Percentiles rank a stretch among this genome's conserved stretches.
These are phyloP conservation scores for Portevinia maculata DNA, from an alignment of 2,888 invertebrate species.

Conservation along the genomic window DNA sequence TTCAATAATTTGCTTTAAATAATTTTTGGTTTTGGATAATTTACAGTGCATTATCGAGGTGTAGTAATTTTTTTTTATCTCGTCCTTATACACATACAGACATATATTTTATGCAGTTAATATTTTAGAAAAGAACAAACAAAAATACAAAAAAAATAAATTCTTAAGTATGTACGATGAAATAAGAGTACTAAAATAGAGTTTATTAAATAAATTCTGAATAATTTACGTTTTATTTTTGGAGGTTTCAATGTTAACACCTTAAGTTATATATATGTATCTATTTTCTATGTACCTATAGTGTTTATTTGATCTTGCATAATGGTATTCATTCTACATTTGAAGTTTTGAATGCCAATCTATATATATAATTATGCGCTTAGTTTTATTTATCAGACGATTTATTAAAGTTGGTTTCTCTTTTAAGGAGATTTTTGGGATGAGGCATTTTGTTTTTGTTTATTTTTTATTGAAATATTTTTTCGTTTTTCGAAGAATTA, in stretches of 20 bases:
- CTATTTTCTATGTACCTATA: conserved; percentile 3
- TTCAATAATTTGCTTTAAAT: conserved; percentile 6
- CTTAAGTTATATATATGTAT: conserved; percentile 18
- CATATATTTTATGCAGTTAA: neutral
- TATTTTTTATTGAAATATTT: neutral
- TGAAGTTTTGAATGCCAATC: neutral
- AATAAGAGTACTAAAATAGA: conserved; percentile 55
- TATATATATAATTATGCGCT: conserved; percentile 10
- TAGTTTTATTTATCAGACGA: conserved; percentile 20
- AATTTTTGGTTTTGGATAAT: neutral
- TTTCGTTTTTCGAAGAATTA: neutral
- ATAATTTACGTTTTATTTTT: conserved; percentile 11
- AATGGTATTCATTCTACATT: neutral
- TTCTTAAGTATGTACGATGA: conserved; percentile 23
- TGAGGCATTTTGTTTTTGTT: conserved; percentile 32
- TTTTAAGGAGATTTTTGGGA: conserved; percentile 8
- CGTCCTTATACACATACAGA: neutral
- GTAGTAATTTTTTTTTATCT: neutral
- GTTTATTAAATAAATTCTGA: conserved; percentile 44
- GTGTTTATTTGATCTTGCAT: conserved; percentile 8
- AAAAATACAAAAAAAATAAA: conserved; percentile 1
- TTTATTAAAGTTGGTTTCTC: conserved; percentile 25
- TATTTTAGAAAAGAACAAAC: conserved; percentile 25
- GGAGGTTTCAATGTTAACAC: conserved; percentile 30
- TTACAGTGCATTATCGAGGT: too few species aligned